Percentiles rank a stretch among this genome's conserved stretches.
These are phyloP conservation scores for Nycticorax nycticorax DNA, from an alignment of 2,113 vertebrate species.

Conservation along the genomic window DNA sequence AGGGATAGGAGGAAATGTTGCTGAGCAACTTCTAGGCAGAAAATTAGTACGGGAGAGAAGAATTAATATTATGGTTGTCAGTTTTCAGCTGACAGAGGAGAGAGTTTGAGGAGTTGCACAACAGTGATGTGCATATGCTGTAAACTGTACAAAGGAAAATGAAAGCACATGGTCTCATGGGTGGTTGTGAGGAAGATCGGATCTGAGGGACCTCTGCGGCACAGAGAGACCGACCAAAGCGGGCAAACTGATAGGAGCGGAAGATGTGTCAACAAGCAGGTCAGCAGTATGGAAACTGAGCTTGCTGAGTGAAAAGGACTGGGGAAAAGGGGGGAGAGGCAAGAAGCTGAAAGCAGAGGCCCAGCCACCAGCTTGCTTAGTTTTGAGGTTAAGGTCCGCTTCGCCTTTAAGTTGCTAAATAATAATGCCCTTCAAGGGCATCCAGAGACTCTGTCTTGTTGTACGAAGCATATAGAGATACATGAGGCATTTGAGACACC, in stretches of 20 bases:
- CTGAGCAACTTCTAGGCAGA: neutral
- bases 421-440: neutral
- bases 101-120: neutral
- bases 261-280: neutral
- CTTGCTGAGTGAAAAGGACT: neutral
- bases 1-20: neutral
- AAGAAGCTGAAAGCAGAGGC: neutral
- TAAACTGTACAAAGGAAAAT: neutral
- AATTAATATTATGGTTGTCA: neutral
- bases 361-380: neutral
- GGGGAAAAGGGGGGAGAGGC: too few species aligned
- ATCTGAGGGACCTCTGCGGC: neutral
- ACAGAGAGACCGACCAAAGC: neutral
- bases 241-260: neutral
- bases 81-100: neutral
- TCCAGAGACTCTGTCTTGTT: neutral
- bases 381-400: neutral
- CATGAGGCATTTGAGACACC: neutral
- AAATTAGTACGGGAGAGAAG: neutral
- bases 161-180: neutral
- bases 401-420: neutral
- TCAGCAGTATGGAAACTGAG: neutral
- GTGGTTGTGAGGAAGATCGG: neutral
- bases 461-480: fast-evolving
- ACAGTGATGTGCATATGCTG: fast-evolving